Evolutionary conservation across 1,140 invertebrate genomes (phyloP).

Genomic region (Paralvinella palmiformis): DNA sequence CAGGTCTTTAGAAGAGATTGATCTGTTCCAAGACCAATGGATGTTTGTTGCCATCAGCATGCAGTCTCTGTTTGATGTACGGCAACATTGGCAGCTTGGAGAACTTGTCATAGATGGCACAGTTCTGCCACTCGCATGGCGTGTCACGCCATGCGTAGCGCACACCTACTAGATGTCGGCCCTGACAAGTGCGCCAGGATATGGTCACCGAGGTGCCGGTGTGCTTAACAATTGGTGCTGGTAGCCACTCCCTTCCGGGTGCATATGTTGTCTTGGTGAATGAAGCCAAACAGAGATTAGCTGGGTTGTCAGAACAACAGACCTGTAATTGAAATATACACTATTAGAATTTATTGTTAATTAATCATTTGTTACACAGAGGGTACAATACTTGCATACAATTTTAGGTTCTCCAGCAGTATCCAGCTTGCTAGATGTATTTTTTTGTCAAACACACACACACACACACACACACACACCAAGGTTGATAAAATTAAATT

Average conservation of each 20-base stretch:
- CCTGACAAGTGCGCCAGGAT: conserved; percentile 14
- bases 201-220: conserved; percentile 23
- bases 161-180: conserved; percentile 11
- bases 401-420: neutral
- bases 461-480: too few species aligned
- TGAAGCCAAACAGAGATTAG: conserved; percentile 17
- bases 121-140: conserved; percentile 34
- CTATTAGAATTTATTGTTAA: neutral
- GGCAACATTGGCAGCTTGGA: conserved; percentile 30
- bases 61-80: conserved; percentile 18
- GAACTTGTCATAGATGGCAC: conserved; percentile 31
- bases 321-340: conserved; percentile 19
- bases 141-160: conserved; percentile 36
- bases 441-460: too few species aligned
- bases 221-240: conserved; percentile 26
- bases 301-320: conserved; percentile 28
- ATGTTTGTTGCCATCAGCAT: conserved; percentile 13
- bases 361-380: neutral
- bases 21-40: too few species aligned
- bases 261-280: conserved; percentile 12
- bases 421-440: neutral
- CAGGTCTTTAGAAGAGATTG: too few species aligned
- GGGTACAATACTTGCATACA: neutral
- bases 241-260: conserved; percentile 24
- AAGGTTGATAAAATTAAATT: too few species aligned